Base-by-base conservation (phyloP, 2,113 vertebrate species). In the Triplophysa siluroides region DNA sequence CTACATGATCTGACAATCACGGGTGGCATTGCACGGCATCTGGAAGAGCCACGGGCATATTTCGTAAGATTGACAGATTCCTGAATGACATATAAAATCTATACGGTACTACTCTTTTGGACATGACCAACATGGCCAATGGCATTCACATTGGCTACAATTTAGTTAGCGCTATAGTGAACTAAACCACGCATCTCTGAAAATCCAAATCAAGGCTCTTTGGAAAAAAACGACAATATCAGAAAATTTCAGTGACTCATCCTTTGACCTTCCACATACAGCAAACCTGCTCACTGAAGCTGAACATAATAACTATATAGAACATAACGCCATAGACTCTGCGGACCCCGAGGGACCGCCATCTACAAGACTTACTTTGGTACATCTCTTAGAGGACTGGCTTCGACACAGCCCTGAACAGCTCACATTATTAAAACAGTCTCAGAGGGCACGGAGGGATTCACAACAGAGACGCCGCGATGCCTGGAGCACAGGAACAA, bases 401-500 rank as follows among this genome's bases (percentile, higher is more conserved):
- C 41, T 43, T 7, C 29, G 58, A 72, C 58, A 75, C 58, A 43
- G 60, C 18, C 10, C 58, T 1, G 72, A 61, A 75, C n/a, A 14
- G 9, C 41, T 75, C 58, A 29, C 23, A 47, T 63, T 76, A 63
- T 47, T 76, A 62, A 63, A 47, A 60, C 54, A 29, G 73, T 76
- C 58, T 63, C 38, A 50, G 73, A 76, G 71, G 71, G 38, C n/a
- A 24, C 14, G 9, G 38, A 76, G 24, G 21, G 73, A 9, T 63
- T 76, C 41, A 62, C 41, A 76, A 50, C 16, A 24, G 58, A 75
- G 58, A 75, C 38, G 41, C 70, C 5, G n/a, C 54, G 41, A 43
- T 73, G 71, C 54, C 71, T 60, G 13, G 41, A 63, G 73, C 21
- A 61, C 41, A 62, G 60, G 23, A 45, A 8, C 21, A 38, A 62